phyloP scores from a whole-genome alignment of 2,888 invertebrate species.

The Rhodophaea formosa region DNA sequence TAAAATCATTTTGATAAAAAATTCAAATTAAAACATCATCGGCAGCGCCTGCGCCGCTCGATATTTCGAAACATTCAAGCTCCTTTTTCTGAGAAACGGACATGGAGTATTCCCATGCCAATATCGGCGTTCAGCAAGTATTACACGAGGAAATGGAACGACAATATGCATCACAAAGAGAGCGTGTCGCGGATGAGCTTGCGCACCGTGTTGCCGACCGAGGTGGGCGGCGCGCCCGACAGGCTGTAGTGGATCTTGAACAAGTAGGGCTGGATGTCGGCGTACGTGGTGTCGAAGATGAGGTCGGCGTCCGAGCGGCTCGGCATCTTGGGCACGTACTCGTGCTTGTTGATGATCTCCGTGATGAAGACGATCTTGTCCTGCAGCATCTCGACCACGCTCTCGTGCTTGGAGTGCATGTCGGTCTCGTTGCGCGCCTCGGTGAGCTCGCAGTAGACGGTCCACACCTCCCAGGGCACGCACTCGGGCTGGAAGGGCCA shows the following conservation, averaged over 20 bases:
- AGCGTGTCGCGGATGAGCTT: conserved; percentile 94
- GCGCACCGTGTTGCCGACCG: conserved; percentile 93
- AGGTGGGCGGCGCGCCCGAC: conserved; percentile 88
- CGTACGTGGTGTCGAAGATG: conserved; percentile 95
- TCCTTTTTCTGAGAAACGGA: background rate
- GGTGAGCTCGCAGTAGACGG: conserved; percentile 93
- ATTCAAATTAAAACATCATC: conserved; percentile 7
- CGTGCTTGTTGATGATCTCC: conserved; percentile 96
- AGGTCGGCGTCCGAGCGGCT: conserved; percentile 94
- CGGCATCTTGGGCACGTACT: conserved; percentile 98
- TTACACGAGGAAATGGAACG: conserved; percentile 20
- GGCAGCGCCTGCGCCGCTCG: background rate
- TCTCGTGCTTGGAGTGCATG: conserved; percentile 92
- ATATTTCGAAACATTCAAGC: background rate
- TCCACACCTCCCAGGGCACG: conserved; percentile 99
- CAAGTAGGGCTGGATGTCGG: conserved; percentile 97
- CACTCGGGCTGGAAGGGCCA: conserved; percentile 96
- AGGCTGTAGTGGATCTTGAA: conserved; percentile 94
- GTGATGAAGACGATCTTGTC: conserved; percentile 97
- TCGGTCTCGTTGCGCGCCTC: conserved; percentile 93
- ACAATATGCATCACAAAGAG: conserved; percentile 82
- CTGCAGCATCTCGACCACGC: conserved; percentile 91
- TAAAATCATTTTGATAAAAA: conserved; percentile 14
- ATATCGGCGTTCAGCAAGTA: background rate
- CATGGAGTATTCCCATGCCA: background rate